These are phyloP conservation scores for Pseudorhombus dupliciocellatus DNA, from an alignment of 2,113 vertebrate species.

Conservation along the genomic window DNA sequence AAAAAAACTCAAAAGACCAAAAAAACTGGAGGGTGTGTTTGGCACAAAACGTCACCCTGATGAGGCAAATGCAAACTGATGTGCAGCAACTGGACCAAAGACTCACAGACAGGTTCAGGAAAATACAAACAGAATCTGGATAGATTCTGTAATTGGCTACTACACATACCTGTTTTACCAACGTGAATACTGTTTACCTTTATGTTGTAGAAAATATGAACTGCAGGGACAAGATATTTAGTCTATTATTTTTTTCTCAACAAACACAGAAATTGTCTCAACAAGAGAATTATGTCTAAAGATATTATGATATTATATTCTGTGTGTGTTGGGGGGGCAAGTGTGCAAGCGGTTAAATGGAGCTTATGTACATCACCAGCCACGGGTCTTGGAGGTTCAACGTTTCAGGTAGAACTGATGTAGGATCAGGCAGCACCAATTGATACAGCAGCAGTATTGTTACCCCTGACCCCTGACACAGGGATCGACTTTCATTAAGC, in stretches of 20 bases:
- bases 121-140: neutral
- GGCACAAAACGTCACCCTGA: constrained; percentile 17
- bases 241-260: constrained; percentile 1
- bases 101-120: neutral
- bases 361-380: constrained; percentile 65
- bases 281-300: constrained; percentile 6
- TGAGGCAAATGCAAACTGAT: neutral
- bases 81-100: neutral
- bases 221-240: neutral
- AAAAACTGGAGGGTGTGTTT: constrained; percentile 15
- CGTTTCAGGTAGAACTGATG: constrained; percentile 50
- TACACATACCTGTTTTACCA: too few relatives aligned
- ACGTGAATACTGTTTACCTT: too few relatives aligned
- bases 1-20: neutral
- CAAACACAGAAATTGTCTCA: constrained; percentile 5
- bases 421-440: constrained; percentile 56
- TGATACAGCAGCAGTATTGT: constrained; percentile 49
- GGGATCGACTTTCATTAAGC: constrained; percentile 18
- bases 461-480: constrained; percentile 45
- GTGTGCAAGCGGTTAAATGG: constrained; percentile 33
- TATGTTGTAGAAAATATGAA: constrained; percentile 11
- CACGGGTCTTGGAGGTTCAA: constrained; percentile 55
- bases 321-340: constrained; percentile 8
- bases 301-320: constrained; percentile 9
- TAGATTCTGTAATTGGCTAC: neutral